Percentiles rank a stretch among this genome's conserved stretches.
Conservation (phyloP, 1,140 invertebrate genomes). For the Apis florea region DNA sequence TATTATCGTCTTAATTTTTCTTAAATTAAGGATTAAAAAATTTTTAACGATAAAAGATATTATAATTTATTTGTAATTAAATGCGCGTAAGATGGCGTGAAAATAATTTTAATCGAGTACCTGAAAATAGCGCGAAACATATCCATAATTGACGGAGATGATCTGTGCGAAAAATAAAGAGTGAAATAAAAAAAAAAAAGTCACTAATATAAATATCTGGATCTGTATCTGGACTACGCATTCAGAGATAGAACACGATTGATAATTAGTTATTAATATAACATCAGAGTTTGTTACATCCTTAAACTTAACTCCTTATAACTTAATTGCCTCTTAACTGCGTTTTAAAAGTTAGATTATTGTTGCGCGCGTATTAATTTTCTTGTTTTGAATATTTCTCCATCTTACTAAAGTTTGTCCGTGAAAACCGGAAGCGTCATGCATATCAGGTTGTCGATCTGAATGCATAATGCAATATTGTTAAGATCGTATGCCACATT, state of each 20-base stretch:
- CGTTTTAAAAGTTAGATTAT: neutral
- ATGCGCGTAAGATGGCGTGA: no score
- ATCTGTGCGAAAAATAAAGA: no score
- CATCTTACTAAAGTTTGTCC: constrained; percentile 2
- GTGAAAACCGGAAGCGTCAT: constrained; percentile 26
- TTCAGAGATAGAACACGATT: neutral
- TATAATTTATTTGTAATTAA: no score
- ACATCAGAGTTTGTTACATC: neutral
- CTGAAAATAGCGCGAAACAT: no score
- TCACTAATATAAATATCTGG: no score
- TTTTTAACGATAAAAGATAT: no score
- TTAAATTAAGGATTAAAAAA: no score
- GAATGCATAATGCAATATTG: constrained; percentile 20
- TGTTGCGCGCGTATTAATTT: neutral
- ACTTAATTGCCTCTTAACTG: neutral
- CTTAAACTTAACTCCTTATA: neutral
- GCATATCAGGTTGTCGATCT: constrained; percentile 27
- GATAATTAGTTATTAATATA: neutral
- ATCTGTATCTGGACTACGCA: neutral
- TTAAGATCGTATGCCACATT: neutral
- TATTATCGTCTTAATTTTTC: no score
- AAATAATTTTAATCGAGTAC: no score
- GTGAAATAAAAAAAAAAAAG: no score
- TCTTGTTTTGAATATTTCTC: neutral
- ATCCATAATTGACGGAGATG: no score